Percentiles rank a stretch among this genome's conserved stretches.
Conservation (phyloP, 1,140 invertebrate species). For the Calosoma granatense region DNA sequence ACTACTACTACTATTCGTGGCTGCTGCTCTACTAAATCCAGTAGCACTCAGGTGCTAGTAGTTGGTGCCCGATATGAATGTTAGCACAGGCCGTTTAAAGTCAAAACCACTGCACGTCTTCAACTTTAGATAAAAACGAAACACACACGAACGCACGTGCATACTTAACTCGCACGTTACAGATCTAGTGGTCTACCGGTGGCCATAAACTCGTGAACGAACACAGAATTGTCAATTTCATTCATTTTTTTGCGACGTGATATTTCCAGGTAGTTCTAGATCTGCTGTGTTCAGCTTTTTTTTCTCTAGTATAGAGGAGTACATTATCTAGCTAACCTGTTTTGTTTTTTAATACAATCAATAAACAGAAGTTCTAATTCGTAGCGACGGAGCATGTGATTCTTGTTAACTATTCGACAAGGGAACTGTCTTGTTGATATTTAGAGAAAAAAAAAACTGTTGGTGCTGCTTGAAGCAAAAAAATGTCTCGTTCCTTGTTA, state of each 20-base stretch:
- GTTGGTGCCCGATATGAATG: background rate
- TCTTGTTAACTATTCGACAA: too few species aligned
- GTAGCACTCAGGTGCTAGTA: background rate
- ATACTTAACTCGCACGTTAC: background rate
- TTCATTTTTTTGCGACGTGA: background rate
- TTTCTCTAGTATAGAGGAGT: too few species aligned
- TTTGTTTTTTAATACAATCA: too few species aligned
- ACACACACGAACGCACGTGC: background rate
- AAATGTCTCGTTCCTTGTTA: too few species aligned
- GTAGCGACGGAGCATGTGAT: too few species aligned
- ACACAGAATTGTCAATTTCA: background rate
- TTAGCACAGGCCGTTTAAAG: background rate
- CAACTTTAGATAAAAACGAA: background rate
- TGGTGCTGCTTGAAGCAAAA: too few species aligned
- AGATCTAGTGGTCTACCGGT: background rate
- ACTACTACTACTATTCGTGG: background rate
- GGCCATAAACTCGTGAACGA: background rate
- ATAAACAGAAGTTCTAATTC: too few species aligned
- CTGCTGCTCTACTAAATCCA: background rate
- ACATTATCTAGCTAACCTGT: too few species aligned
- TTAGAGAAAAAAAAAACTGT: too few species aligned
- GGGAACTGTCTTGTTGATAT: too few species aligned
- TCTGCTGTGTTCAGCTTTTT: too few species aligned
- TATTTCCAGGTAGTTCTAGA: background rate
- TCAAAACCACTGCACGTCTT: constrained; percentile 7